Evolutionary conservation across 2,113 vertebrate species (phyloP).

Genomic region (Erpornis zantholeuca): DNA sequence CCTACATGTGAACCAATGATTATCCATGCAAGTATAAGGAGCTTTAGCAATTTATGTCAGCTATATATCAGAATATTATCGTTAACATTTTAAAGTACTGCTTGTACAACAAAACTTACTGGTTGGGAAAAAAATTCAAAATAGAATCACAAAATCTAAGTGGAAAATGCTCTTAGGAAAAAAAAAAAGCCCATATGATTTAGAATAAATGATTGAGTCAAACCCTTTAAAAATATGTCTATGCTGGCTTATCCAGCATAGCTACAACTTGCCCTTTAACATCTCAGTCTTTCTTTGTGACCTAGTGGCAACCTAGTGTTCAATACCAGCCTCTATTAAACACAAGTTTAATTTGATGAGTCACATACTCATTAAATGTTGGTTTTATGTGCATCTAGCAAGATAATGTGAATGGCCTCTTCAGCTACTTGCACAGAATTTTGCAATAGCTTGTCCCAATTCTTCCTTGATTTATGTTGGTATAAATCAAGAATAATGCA

Average conservation of each 20-base stretch:
- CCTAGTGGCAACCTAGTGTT: background rate
- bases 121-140: background rate
- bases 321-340: background rate
- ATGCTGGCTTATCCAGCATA: background rate
- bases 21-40: background rate
- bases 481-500: background rate
- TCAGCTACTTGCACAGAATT: background rate
- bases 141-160: background rate
- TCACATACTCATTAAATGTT: background rate
- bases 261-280: background rate
- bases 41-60: background rate
- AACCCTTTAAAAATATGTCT: background rate
- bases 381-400: background rate
- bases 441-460: background rate
- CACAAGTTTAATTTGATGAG: background rate
- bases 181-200: background rate
- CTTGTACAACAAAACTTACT: background rate
- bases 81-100: background rate
- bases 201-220: background rate
- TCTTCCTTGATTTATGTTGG: background rate
- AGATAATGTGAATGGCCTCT: background rate
- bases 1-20: background rate
- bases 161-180: background rate
- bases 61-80: background rate
- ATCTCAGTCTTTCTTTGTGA: background rate